These are phyloP conservation scores for Entomobrya multifasciata DNA, from an alignment of 2,888 invertebrate species.

Conservation along the genomic window DNA sequence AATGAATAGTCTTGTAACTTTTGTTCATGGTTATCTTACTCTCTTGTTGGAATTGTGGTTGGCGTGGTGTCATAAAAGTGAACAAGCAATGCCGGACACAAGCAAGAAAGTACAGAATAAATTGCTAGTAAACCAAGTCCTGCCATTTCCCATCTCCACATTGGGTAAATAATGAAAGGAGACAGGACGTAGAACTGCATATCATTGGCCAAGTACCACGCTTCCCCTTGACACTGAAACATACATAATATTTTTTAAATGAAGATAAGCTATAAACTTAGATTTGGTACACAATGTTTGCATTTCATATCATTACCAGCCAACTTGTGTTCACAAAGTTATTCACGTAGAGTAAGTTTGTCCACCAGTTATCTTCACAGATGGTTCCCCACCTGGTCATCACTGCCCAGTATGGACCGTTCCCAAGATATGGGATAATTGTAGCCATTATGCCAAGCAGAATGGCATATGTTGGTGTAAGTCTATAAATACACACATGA, in stretches of 20 bases:
- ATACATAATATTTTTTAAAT: not conserved
- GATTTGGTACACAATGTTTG: not conserved
- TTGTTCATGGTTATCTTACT: too few relatives aligned
- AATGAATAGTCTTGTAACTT: too few relatives aligned
- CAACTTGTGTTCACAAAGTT: slow-evolving; percentile 67
- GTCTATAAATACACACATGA: slow-evolving; percentile 80
- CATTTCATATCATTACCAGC: slow-evolving; percentile 36
- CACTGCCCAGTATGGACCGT: slow-evolving; percentile 62
- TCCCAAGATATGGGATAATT: slow-evolving; percentile 81
- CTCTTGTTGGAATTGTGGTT: slow-evolving; percentile 61
- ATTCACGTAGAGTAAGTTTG: slow-evolving; percentile 78
- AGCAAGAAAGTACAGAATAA: slow-evolving; percentile 51
- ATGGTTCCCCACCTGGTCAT: slow-evolving; percentile 79
- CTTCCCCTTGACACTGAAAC: slow-evolving; percentile 73
- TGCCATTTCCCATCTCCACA: slow-evolving; percentile 81
- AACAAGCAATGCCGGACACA: slow-evolving; percentile 58
- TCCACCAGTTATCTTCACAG: slow-evolving; percentile 79
- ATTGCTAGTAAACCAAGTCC: slow-evolving; percentile 84
- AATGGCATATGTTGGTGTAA: slow-evolving; percentile 81
- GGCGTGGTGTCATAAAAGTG: slow-evolving; percentile 61
- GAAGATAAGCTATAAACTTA: not conserved
- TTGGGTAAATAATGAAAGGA: slow-evolving; percentile 71
- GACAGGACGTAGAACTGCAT: slow-evolving; percentile 78
- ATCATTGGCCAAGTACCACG: slow-evolving; percentile 78
- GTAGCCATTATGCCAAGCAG: slow-evolving; percentile 76